These are phyloP conservation scores for Crypturellus undulatus DNA, from an alignment of 2,113 vertebrate genomes.

Conservation along the genomic window DNA sequence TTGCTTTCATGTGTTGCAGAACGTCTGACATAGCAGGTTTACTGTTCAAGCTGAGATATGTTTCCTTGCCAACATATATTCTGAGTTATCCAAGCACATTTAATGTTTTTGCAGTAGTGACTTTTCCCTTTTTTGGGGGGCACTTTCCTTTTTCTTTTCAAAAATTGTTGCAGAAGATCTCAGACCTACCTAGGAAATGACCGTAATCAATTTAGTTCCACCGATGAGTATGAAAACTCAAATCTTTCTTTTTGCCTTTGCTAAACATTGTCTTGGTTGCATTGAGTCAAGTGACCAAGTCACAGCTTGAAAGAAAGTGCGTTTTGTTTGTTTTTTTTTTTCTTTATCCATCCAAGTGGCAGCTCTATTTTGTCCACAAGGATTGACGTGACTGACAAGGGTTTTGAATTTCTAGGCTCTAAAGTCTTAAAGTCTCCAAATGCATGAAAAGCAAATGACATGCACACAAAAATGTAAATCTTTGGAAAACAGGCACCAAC, in stretches of 20 bases:
- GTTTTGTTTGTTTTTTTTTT: conserved; percentile 46
- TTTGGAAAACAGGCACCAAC: conserved; percentile 37
- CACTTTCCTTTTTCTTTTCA: background rate
- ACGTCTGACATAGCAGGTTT: conserved; percentile 71
- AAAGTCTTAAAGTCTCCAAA: conserved; percentile 40
- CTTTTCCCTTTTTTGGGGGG: background rate
- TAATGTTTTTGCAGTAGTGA: conserved; percentile 68
- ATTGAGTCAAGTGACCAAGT: conserved; percentile 28
- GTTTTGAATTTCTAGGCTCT: conserved; percentile 60
- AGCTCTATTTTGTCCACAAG: conserved; percentile 39
- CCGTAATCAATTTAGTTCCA: conserved; percentile 72
- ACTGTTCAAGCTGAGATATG: conserved; percentile 70
- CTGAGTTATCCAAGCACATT: conserved; percentile 74
- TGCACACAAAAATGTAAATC: conserved; percentile 63
- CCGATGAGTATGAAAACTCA: conserved; percentile 47
- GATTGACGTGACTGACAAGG: conserved; percentile 53
- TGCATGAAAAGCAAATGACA: conserved; percentile 47
- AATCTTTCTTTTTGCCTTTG: conserved; percentile 44
- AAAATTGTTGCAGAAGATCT: conserved; percentile 65
- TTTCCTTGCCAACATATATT: conserved; percentile 77
- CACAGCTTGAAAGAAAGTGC: conserved; percentile 53
- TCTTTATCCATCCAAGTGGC: conserved; percentile 13
- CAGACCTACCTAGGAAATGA: conserved; percentile 70
- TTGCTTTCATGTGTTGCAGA: conserved; percentile 63
- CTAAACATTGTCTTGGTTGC: background rate